These are phyloP conservation scores for Odontocerum albicorne DNA, from an alignment of 2,888 invertebrate species.

Conservation along the genomic window DNA sequence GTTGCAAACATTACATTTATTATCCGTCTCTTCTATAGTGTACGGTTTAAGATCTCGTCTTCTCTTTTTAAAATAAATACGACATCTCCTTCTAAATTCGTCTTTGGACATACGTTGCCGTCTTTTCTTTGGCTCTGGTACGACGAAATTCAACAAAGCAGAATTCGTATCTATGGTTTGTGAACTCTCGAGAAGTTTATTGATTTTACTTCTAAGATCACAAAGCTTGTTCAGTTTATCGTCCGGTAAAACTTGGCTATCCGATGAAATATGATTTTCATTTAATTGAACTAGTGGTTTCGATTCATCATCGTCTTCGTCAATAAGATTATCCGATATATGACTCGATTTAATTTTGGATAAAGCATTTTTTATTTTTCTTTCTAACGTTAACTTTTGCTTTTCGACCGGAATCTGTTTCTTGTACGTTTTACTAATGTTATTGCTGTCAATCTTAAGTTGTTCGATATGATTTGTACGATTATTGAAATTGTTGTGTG, in stretches of 20 bases:
- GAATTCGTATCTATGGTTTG: too few relatives aligned
- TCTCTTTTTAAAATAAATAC: constrained; percentile 1
- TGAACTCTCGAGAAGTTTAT: too few relatives aligned
- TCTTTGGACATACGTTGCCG: neutral
- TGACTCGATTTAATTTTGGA: neutral
- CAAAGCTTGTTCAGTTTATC: too few relatives aligned
- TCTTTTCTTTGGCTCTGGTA: neutral
- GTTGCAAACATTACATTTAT: constrained; percentile 2
- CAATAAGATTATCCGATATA: neutral
- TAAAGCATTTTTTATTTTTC: constrained; percentile 1
- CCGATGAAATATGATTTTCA: too few relatives aligned
- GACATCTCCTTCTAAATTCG: neutral
- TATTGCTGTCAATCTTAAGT: neutral
- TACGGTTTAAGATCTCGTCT: constrained; percentile 1
- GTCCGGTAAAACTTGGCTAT: too few relatives aligned
- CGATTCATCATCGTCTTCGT: neutral
- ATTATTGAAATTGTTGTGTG: too few relatives aligned
- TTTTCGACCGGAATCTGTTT: neutral
- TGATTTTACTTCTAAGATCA: too few relatives aligned
- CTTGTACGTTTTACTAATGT: neutral
- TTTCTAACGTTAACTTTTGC: neutral
- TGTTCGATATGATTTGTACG: neutral
- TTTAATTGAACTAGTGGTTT: neutral
- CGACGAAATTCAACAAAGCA: too few relatives aligned
- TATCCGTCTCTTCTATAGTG: neutral